Evolutionary conservation across 1,140 invertebrate species (phyloP), one percentile per base, ranked within the genome.

Genomic region (Notospermus geniculatus): DNA sequence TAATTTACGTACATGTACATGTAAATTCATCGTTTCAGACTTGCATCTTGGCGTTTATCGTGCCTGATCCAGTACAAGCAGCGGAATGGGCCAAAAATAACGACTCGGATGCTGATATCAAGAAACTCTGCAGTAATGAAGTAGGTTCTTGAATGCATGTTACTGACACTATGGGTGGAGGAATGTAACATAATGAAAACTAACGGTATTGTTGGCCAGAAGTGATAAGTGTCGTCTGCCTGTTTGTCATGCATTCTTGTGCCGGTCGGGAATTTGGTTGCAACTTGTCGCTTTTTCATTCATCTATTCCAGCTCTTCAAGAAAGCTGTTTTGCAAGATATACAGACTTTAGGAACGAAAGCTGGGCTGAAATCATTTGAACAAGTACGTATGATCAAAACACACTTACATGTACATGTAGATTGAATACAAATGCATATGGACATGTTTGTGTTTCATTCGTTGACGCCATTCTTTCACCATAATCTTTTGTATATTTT

Each of bases 321-420:
- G 82, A 87, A 89, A 65, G 82, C 93, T 28, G 93, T 98, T 62
- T 81, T 93, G 71, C 89, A 91, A 54, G 94, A 97, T 74, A 93
- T 97, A 87, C 80, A 89, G 28, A 82, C 86, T 25, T 88, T 89
- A 83, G 95, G 93, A 41, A 93, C 90, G 77, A 87, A 90, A 74
- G 88, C 87, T 61, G 91, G 91, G 50, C 85, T 98, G 1, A 95
- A 94, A 84, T 93, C 92, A 22, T 98, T 97, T 80, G 95, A 98
- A 85, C 94, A 97, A 87, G 94, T 96, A 79, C n/a, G n/a, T n/a
- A n/a, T n/a, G n/a, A n/a, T n/a, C n/a, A n/a, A n/a, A n/a, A n/a
- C n/a, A n/a, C n/a, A n/a, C n/a, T n/a, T n/a, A n/a, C n/a, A n/a
- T n/a, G n/a, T n/a, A n/a, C n/a, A n/a, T n/a, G n/a, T n/a, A n/a